Evolutionary conservation across 2,113 vertebrate species (phyloP).

Genomic region (Catharus bicknelli): DNA sequence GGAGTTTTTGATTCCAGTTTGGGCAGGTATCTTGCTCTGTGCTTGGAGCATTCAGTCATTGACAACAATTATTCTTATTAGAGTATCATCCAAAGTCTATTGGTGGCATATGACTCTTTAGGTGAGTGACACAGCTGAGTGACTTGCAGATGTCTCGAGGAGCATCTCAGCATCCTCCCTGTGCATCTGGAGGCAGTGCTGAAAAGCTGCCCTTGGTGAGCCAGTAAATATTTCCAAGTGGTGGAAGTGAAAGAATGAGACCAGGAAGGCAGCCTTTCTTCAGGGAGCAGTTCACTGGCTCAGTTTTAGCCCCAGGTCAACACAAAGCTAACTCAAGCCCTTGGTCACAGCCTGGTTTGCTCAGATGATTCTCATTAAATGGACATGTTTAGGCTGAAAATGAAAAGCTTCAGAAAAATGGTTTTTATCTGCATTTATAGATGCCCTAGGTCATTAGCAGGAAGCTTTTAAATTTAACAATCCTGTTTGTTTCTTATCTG

Average conservation of each 20-base stretch:
- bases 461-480: slow-evolving; percentile 44
- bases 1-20: background rate
- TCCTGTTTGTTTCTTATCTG: slow-evolving; percentile 1
- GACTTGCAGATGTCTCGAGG: background rate
- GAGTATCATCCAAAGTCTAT: background rate
- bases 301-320: background rate
- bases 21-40: background rate
- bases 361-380: slow-evolving; percentile 16
- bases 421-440: background rate
- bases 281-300: background rate
- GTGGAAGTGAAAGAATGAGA: background rate
- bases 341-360: background rate
- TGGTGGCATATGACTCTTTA: background rate
- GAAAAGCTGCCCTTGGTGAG: background rate
- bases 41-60: background rate
- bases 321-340: background rate
- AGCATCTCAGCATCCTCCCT: background rate
- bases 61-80: background rate
- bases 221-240: background rate
- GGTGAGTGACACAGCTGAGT: background rate
- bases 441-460: slow-evolving; percentile 14
- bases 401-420: background rate
- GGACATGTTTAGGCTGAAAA: background rate
- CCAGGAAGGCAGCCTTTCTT: rapidly evolving
- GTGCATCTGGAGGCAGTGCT: background rate